Evolutionary conservation across 2,888 invertebrate species (phyloP).

Genomic region (Protophormia terraenovae): DNA sequence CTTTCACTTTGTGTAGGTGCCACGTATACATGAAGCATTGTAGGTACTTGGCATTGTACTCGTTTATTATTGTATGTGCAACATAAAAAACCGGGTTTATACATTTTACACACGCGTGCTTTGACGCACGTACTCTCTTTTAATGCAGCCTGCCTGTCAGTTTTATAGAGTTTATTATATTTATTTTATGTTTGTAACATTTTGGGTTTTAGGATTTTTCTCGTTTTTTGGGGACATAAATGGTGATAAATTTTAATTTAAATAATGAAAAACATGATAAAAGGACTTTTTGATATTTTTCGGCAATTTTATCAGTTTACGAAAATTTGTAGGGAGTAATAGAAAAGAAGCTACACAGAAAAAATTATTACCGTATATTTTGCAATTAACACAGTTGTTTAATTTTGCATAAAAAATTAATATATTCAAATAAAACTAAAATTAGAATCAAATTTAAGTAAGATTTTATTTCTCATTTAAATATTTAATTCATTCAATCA

Average conservation of each 20-base stretch:
- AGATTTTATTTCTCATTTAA: too few relatives aligned
- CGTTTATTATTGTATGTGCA: neutral
- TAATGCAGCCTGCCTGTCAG: slow-evolving; percentile 27
- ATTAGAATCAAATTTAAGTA: too few relatives aligned
- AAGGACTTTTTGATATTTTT: too few relatives aligned
- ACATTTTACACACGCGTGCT: slow-evolving; percentile 40
- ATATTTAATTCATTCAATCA: too few relatives aligned
- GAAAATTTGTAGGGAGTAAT: too few relatives aligned
- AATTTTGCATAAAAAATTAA: too few relatives aligned
- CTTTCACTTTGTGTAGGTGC: slow-evolving; percentile 61
- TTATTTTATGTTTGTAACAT: neutral
- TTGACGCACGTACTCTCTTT: slow-evolving; percentile 49
- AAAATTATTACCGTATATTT: too few relatives aligned
- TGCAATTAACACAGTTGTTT: too few relatives aligned
- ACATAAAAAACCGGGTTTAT: slow-evolving; percentile 38
- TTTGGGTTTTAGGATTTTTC: slow-evolving; percentile 16
- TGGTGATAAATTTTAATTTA: neutral
- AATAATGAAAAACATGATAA: neutral
- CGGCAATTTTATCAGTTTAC: too few relatives aligned
- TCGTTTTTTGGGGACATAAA: neutral
- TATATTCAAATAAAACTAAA: too few relatives aligned
- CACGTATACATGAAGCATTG: neutral
- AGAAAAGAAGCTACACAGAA: too few relatives aligned
- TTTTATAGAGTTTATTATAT: neutral
- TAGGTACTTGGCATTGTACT: slow-evolving; percentile 5